Base-by-base conservation (phyloP, 2,888 invertebrate genomes). In the Thalpophila matura region DNA sequence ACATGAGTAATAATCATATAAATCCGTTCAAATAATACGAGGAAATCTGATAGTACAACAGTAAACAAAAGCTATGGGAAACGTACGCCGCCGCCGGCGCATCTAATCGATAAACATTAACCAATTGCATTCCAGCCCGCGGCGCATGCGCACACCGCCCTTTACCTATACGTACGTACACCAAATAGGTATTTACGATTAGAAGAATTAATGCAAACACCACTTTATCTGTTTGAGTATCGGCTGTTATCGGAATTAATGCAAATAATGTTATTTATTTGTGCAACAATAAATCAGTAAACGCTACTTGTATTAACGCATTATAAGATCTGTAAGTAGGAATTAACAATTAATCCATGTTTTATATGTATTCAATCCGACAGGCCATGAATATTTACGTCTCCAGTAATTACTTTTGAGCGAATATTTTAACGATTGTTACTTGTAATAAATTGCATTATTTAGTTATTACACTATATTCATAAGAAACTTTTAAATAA, bases 71-170 rank as follows among this genome's bases (percentile, higher is more conserved):
- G 61, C 77, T 85, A 77, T 87, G 81, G 83, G 84, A 85, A 83
- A 80, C 81, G 66, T 73, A 66, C 53, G 22, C 72, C 71, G 84
- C 86, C 85, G 84, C 80, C 56, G 81, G 89, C 88, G 86, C 91
- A 89, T 88, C 89, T 88, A 90, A 90, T 91, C 89, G 86, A 87
- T 89, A 91, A 91, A 88, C 87, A 89, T 87, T 83, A 83, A 83
- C 86, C 89, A 87, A 90, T 88, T 85, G 85, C 88, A 87, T 87
- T 83, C 85, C 82, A 77, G 74, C 81, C 79, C 49, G 61, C 54
- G 74, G 79, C 78, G 70, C 79, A 72, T 59, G 74, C 75, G 74
- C 76, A 49, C 56, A 65, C 69, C 73, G 71, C 80, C 80, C 74
- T 79, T 72, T 73, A 73, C 46, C 49, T 64, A 69, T 47, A 69